phyloP scores from a whole-genome alignment of 2,888 invertebrate species.

The Ormia ochracea region DNA sequence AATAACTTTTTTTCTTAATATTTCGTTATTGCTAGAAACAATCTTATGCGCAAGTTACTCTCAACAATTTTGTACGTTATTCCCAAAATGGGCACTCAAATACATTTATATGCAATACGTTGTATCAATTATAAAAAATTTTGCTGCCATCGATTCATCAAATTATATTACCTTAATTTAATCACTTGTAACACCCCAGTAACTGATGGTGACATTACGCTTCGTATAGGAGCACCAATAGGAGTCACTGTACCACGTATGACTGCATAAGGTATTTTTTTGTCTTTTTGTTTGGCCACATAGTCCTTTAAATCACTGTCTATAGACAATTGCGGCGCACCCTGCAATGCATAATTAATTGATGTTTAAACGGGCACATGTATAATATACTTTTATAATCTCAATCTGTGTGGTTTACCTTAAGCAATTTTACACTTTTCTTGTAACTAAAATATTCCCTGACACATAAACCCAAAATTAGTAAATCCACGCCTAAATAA shows the following conservation, averaged over 20 bases:
- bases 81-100: no score
- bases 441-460: constrained; percentile 86
- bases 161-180: constrained; percentile 78
- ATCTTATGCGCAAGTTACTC: no score
- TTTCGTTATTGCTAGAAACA: no score
- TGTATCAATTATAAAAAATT: not conserved
- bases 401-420: constrained; percentile 80
- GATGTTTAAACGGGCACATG: not conserved
- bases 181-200: constrained; percentile 88
- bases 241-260: constrained; percentile 86
- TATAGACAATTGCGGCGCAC: constrained; percentile 83
- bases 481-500: constrained; percentile 84
- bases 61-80: no score
- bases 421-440: constrained; percentile 83
- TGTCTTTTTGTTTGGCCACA: constrained; percentile 81
- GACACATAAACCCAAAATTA: constrained; percentile 85
- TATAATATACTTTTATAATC: not conserved
- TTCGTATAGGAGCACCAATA: constrained; percentile 85
- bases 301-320: constrained; percentile 81
- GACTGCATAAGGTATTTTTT: constrained; percentile 85
- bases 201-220: constrained; percentile 84
- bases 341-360: constrained; percentile 75
- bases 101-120: no score
- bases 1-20: no score
- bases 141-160: not conserved